Percentiles rank a stretch among this genome's conserved stretches.
Evolutionary conservation across 2,797 vertebrate genomes (phyloP).

Genomic region (Muscicapa comitata): DNA sequence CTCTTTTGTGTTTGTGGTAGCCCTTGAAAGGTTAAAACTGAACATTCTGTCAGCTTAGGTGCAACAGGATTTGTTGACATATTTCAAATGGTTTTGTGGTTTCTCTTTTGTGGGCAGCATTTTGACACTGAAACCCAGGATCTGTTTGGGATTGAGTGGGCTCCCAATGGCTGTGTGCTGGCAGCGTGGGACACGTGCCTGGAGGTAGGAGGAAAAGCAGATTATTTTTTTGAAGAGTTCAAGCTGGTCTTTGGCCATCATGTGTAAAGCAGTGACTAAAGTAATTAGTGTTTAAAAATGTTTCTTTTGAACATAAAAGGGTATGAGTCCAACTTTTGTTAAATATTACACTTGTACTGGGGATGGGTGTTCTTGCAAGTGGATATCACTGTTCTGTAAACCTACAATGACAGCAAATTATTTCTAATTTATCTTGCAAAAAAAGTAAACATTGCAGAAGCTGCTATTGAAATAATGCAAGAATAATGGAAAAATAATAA

Average conservation of each 20-base stretch:
- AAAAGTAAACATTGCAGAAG: background rate
- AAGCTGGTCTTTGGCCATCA: background rate
- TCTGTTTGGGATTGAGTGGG: constrained; percentile 91
- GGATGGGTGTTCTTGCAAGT: background rate
- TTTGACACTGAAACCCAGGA: constrained; percentile 96
- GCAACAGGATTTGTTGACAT: background rate
- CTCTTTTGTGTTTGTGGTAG: background rate
- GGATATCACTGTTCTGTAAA: background rate
- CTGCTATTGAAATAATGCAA: background rate
- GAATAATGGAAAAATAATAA: background rate
- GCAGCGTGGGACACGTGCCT: constrained; percentile 92
- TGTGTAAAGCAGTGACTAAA: background rate
- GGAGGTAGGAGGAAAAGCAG: constrained; percentile 77
- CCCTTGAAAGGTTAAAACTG: background rate
- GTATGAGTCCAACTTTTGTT: background rate
- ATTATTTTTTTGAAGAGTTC: background rate
- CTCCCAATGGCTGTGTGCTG: constrained; percentile 93
- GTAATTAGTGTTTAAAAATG: background rate
- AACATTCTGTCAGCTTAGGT: background rate
- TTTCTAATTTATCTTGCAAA: background rate
- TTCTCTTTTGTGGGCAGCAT: constrained; percentile 77
- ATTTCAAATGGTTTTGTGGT: background rate
- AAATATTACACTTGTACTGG: background rate
- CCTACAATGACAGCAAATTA: background rate
- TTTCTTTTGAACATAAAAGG: background rate